These are phyloP conservation scores for Eurytoma adleriae DNA, from an alignment of 2,888 invertebrate species.

Conservation along the genomic window DNA sequence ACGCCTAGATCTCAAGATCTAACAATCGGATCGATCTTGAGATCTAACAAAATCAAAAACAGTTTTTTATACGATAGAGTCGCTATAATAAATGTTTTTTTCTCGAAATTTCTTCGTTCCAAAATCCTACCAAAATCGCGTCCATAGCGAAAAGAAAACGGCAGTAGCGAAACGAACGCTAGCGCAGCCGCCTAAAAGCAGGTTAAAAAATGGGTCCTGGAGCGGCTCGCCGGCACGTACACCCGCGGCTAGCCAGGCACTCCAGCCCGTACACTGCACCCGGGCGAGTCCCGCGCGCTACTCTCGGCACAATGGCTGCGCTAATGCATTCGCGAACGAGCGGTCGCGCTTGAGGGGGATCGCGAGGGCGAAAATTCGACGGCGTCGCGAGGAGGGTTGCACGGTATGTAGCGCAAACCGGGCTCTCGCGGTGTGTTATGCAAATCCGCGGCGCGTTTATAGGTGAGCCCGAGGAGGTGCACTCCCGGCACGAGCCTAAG, in stretches of 20 bases:
- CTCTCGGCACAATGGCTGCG: conserved; percentile 30
- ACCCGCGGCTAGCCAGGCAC: conserved; percentile 44
- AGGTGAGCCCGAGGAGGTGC: conserved; percentile 55
- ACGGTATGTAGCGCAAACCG: too few species aligned
- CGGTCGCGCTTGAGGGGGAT: not conserved
- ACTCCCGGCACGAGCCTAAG: conserved; percentile 57
- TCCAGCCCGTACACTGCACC: conserved; percentile 35
- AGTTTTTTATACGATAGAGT: too few species aligned
- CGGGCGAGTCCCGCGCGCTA: conserved; percentile 9
- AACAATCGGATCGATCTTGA: too few species aligned
- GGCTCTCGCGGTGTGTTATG: conserved; percentile 61
- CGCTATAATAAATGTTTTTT: too few species aligned
- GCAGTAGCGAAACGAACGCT: too few species aligned
- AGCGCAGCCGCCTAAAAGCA: not conserved
- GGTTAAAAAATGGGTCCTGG: not conserved
- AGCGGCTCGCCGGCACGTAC: not conserved
- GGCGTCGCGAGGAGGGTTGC: not conserved
- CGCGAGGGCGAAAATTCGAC: not conserved
- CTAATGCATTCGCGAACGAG: conserved; percentile 27
- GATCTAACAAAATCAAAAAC: too few species aligned
- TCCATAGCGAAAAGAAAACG: too few species aligned
- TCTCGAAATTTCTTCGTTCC: too few species aligned
- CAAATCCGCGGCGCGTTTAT: conserved; percentile 60
- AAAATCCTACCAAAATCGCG: too few species aligned
- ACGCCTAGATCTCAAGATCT: too few species aligned